Evolutionary conservation across 2,888 invertebrate species (phyloP), one percentile per base, ranked within the genome.

Genomic region (Campoletis raptor): DNA sequence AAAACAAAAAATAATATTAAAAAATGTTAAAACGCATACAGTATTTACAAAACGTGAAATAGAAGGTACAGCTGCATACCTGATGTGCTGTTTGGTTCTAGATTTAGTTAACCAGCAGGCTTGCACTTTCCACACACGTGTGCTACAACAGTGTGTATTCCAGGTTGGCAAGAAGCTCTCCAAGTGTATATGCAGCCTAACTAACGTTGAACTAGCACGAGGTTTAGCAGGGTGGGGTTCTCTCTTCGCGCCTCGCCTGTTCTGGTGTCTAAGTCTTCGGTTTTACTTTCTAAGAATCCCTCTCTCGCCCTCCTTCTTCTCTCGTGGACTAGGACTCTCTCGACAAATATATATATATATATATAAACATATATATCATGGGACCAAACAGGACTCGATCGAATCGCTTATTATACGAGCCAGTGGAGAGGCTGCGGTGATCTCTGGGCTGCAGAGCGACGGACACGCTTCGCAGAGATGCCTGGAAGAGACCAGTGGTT

Each of bases 271-370:
- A 88, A 89, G 88, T 91, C 92, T 92, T 93, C 91, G 91, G 92
- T 93, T 94, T 94, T 94, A 93, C 93, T 94, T 94, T 94, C 93
- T 93, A 93, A 92, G 91, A 91, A 90, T 86, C 89, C 90, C 87
- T 86, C 87, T 74, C 67, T 73, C 81, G 84, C 79, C 77, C 81
- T 64, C 83, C 74, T 69, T 52, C 76, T 73, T 45, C 70, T 42
- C 67, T 74, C 74, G 40, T 72, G 76, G 73, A 80, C 86, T 79
- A 72, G 76, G 57, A 52, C 81, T 85, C 81, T 80, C 69, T 80
- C 64, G 69, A 64, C 37, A 40, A 48, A 37, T 67, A 42, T 83
- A 57, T 24, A 40, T 77, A 70, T 48, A 64, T 72, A 30, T 72
- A 45, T 72, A 67, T 54, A 79, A 52, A 40, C n/a, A 48, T 77